These are phyloP conservation scores for Autographa gamma DNA, from an alignment of 2,888 invertebrate genomes.

Conservation along the genomic window DNA sequence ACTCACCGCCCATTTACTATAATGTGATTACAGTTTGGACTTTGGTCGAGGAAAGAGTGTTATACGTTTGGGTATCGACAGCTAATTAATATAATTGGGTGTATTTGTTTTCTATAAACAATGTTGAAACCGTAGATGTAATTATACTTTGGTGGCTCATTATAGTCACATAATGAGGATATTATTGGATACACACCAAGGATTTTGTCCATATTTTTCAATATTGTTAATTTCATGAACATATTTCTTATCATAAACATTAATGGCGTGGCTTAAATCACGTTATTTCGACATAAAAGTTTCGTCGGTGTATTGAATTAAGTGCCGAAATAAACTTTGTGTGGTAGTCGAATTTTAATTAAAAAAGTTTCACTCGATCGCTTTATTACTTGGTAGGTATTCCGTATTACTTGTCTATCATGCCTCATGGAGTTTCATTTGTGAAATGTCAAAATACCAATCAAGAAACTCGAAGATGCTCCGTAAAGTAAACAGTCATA, in stretches of 20 bases:
- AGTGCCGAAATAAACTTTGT: conserved; percentile 50
- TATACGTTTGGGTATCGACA: neutral
- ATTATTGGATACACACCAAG: neutral
- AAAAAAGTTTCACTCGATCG: conserved; percentile 57
- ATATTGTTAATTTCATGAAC: too few relatives aligned
- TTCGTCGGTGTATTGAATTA: conserved; percentile 43
- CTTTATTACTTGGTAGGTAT: conserved; percentile 52
- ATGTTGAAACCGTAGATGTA: neutral
- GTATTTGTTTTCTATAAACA: too few relatives aligned
- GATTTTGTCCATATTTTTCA: neutral
- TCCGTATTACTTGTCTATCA: conserved; percentile 45
- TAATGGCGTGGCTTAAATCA: conserved; percentile 24
- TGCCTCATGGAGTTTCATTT: conserved; percentile 25
- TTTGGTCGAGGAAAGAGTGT: conserved; percentile 5
- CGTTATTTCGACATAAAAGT: conserved; percentile 39
- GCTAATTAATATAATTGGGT: neutral
- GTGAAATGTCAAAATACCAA: conserved; percentile 43
- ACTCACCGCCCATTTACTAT: neutral
- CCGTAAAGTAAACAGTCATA: conserved; percentile 21
- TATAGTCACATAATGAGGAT: neutral
- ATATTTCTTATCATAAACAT: conserved; percentile 10
- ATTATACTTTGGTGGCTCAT: neutral
- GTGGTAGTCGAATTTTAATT: conserved; percentile 51
- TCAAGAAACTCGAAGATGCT: conserved; percentile 23
- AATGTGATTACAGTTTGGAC: neutral